A percentile compares a stretch with the other conserved stretches of the same genome.
Conservation (phyloP, 1,140 invertebrate genomes). For the Orchesella cincta region DNA sequence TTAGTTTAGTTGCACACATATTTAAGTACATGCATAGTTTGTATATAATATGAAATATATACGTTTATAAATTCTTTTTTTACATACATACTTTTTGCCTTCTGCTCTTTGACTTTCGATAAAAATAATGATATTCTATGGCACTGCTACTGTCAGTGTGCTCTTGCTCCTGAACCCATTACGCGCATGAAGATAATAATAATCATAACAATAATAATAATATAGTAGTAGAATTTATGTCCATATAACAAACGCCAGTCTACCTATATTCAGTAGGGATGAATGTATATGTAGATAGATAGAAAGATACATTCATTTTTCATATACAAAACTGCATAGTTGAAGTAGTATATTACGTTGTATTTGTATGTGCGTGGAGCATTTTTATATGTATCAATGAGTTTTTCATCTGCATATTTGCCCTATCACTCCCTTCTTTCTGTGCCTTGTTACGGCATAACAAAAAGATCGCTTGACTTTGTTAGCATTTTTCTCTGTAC, state of each 20-base stretch:
- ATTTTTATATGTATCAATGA: background rate
- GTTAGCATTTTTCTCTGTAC: background rate
- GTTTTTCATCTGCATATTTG: background rate
- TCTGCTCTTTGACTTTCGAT: slow-evolving; percentile 10
- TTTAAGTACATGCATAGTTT: too few relatives aligned
- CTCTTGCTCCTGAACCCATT: slow-evolving; percentile 6
- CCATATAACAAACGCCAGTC: background rate
- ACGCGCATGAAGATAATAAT: slow-evolving; percentile 1
- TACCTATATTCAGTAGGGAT: background rate
- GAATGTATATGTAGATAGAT: background rate
- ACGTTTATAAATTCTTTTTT: background rate
- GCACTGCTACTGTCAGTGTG: background rate
- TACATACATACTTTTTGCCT: background rate
- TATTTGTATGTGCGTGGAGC: background rate
- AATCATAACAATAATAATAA: background rate
- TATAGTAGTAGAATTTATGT: background rate
- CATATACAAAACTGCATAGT: too few relatives aligned
- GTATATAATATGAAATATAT: too few relatives aligned
- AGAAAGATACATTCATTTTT: background rate
- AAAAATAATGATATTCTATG: slow-evolving; percentile 19
- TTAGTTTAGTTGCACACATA: too few relatives aligned
- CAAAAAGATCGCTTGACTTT: slow-evolving; percentile 8
- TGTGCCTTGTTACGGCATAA: slow-evolving; percentile 1
- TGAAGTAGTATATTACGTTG: too few relatives aligned
- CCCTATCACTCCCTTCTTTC: background rate